Percentiles rank a stretch among this genome's conserved stretches.
These are phyloP conservation scores for Leucosticte australis DNA, from an alignment of 2,113 vertebrate genomes.

Conservation along the genomic window DNA sequence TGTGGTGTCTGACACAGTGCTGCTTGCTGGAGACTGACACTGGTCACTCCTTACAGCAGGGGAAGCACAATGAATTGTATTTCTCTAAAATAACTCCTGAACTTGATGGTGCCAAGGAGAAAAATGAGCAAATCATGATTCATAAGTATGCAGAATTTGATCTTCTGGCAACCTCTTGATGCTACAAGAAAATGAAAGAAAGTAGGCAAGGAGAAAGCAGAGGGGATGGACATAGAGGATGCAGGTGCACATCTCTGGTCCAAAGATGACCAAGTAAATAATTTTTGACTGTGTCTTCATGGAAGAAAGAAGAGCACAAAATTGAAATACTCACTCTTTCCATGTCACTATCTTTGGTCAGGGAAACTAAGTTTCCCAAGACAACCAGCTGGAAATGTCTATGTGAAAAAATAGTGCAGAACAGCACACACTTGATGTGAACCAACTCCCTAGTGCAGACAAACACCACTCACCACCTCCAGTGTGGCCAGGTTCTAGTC, in stretches of 20 bases:
- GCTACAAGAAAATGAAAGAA: background rate
- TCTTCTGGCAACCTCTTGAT: background rate
- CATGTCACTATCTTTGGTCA: background rate
- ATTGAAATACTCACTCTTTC: background rate
- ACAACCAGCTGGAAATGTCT: background rate
- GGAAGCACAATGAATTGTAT: rapidly evolving
- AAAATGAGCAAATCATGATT: background rate
- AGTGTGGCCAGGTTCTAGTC: background rate
- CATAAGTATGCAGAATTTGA: background rate
- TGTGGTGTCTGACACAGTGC: background rate
- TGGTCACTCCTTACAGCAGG: no score
- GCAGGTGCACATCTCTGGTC: background rate
- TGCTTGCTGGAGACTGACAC: background rate
- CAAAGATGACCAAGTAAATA: background rate
- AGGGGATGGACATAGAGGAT: background rate
- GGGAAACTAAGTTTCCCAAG: background rate
- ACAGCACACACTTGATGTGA: background rate
- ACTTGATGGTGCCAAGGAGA: background rate
- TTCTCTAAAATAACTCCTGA: background rate
- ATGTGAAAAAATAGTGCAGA: background rate
- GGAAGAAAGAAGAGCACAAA: background rate
- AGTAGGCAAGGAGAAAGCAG: background rate
- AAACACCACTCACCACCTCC: background rate
- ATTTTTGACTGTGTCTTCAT: background rate
- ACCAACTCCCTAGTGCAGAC: background rate